Base-by-base conservation (phyloP, 2,888 invertebrate species). In the Chloroclystis v-ata region DNA sequence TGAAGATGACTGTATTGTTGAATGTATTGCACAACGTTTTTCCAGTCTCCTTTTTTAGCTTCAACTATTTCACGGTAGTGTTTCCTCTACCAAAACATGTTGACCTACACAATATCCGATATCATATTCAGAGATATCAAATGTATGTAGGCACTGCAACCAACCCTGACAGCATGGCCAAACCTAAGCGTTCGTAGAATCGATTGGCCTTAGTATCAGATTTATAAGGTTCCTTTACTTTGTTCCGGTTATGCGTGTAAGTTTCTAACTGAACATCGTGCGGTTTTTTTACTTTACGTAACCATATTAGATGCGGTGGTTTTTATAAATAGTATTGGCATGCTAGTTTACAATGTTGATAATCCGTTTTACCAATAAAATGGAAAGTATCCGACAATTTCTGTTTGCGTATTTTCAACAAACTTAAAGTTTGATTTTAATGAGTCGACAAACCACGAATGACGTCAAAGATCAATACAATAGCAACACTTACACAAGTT, bases 151-250 rank as follows among this genome's bases (percentile, higher is more conserved):
- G 60, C 43, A 46, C 40, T 35, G 52, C 47, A 49, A 59, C 63
- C 62, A 78, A 65, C 78, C 75, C 71, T 77, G 77, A 77, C 70
- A 70, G 62, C 73, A 75, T 69, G 78, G 76, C 63, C 76, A 64
- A 53, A 67, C 63, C 59, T 57, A 61, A 56, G 61, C 54, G 59
- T 64, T 65, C 63, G 67, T 65, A 60, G 44, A 65, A 67, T 61
- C 47, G 49, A 65, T 61, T 62, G 72, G 61, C 72, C 73, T 75
- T 63, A 67, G 59, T 63, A 63, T 65, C 60, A 20, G 60, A 60
- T 62, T 65, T 57, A 45, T 61, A 66, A 72, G 67, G 65, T 59
- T 73, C 65, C 67, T 70, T 60, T 64, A 68, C 57, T 76, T 75
- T 65, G 74, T 82, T 80, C 78, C 78, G 75, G 69, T 71, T 47